phyloP scores from a whole-genome alignment of 1,140 invertebrate species.

The Aplysia californica region DNA sequence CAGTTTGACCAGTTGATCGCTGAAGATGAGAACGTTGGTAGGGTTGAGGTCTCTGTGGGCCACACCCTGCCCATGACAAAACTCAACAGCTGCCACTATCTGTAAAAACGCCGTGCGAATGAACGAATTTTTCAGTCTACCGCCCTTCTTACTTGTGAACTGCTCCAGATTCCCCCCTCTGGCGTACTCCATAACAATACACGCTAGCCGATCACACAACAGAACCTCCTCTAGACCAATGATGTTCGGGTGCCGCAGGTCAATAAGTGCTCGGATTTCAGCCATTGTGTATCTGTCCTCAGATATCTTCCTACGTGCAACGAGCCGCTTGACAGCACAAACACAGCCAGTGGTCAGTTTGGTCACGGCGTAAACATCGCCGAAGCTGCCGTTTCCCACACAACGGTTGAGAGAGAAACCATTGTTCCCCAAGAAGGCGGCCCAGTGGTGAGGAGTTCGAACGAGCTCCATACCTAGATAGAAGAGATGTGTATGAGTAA shows the following conservation, averaged over 20 bases:
- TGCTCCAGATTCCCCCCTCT: conserved; percentile 40
- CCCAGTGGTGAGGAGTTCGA: conserved; percentile 12
- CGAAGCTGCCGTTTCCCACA: conserved; percentile 47
- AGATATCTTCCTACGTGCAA: conserved; percentile 27
- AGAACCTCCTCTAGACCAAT: conserved; percentile 38
- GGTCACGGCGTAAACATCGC: conserved; percentile 41
- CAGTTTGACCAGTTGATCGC: conserved; percentile 34
- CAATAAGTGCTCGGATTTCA: conserved; percentile 41
- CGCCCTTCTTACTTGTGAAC: background rate
- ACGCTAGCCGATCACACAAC: conserved; percentile 18
- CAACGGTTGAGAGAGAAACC: conserved; percentile 33
- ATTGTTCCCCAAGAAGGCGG: conserved; percentile 13
- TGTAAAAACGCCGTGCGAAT: conserved; percentile 32
- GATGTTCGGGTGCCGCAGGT: conserved; percentile 36
- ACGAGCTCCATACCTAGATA: conserved; percentile 22
- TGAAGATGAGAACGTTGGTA: conserved; percentile 42
- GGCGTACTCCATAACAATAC: conserved; percentile 50
- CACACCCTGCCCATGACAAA: conserved; percentile 39
- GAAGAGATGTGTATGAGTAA: too few relatives aligned
- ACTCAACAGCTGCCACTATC: conserved; percentile 36
- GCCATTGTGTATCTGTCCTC: conserved; percentile 41
- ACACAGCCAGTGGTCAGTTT: background rate
- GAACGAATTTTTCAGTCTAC: background rate
- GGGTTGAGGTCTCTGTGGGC: conserved; percentile 50
- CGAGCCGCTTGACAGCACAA: conserved; percentile 43